phyloP scores from a whole-genome alignment of 2,888 invertebrate genomes.

The Steinernema carpocapsae region DNA sequence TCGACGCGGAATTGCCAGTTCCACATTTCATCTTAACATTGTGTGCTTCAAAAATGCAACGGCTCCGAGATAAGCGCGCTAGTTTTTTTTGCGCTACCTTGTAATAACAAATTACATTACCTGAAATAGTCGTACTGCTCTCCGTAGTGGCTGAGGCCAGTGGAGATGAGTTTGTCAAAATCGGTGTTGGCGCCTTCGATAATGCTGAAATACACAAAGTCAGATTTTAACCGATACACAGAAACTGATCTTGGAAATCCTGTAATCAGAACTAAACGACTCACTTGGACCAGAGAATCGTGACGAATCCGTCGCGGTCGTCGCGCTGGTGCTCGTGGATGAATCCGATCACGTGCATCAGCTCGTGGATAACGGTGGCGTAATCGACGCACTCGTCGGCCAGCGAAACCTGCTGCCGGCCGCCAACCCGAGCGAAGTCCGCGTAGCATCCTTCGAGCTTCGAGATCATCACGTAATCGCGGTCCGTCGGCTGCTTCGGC shows the following conservation, averaged over 20 bases:
- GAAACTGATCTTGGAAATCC: no score
- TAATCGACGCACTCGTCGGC: constrained; percentile 70
- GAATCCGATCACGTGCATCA: constrained; percentile 75
- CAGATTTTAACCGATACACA: constrained; percentile 33
- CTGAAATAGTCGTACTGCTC: constrained; percentile 64
- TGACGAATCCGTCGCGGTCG: constrained; percentile 63
- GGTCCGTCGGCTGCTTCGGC: constrained; percentile 73
- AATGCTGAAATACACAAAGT: no score
- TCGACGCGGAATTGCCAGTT: no score
- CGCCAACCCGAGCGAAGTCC: constrained; percentile 79
- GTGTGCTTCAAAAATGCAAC: no score
- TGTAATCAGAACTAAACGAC: constrained; percentile 61
- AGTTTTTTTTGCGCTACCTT: no score
- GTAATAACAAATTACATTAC: neutral
- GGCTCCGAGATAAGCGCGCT: no score
- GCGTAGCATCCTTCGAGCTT: constrained; percentile 76
- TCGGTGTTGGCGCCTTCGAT: constrained; percentile 63
- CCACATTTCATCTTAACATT: no score
- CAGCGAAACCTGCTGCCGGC: constrained; percentile 78
- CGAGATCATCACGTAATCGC: constrained; percentile 74
- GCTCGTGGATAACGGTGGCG: constrained; percentile 79
- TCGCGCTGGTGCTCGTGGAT: constrained; percentile 68
- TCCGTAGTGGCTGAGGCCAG: constrained; percentile 65
- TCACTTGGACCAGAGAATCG: constrained; percentile 63
- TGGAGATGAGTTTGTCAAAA: constrained; percentile 64